Percentiles rank a stretch among this genome's conserved stretches.
phyloP scores from a whole-genome alignment of 1,140 invertebrate genomes.

The Pteromalus puparum region DNA sequence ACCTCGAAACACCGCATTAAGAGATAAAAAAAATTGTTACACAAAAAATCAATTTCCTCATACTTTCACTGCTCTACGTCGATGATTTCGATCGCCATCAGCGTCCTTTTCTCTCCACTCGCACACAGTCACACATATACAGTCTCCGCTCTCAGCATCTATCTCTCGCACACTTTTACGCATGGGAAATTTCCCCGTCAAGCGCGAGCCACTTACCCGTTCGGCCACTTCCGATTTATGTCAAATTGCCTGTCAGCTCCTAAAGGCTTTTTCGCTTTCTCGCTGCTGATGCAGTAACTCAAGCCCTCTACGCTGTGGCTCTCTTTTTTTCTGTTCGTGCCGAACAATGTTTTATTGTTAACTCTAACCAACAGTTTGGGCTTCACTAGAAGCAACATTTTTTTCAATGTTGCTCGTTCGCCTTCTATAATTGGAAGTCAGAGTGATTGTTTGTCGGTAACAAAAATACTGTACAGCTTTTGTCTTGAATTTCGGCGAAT shows the following conservation, averaged over 20 bases:
- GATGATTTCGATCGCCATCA: not conserved
- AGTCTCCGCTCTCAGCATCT: not conserved
- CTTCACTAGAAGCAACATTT: not conserved
- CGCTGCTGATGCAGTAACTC: not conserved
- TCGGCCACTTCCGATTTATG: conserved; percentile 45
- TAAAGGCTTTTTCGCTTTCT: conserved; percentile 29
- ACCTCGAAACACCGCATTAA: not conserved
- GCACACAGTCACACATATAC: not conserved
- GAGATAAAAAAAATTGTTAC: not conserved
- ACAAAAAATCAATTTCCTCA: not conserved
- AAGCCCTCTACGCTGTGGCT: too few relatives aligned
- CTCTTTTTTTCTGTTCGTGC: not conserved
- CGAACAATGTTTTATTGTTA: conserved; percentile 38
- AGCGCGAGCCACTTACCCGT: conserved; percentile 21
- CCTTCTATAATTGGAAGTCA: not conserved
- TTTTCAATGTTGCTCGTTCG: not conserved
- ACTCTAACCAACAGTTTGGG: not conserved
- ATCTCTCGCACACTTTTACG: conserved; percentile 22
- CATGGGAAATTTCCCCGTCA: conserved; percentile 25
- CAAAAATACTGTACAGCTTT: too few relatives aligned
- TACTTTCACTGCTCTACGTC: not conserved
- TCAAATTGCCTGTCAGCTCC: conserved; percentile 42
- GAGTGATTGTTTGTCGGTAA: too few relatives aligned
- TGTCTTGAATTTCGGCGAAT: too few relatives aligned
- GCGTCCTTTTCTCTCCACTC: conserved; percentile 7